Percentiles rank a stretch among this genome's conserved stretches.
These are phyloP conservation scores for Thereuonema tuberculata DNA, from an alignment of 1,140 invertebrate species.

Conservation along the genomic window DNA sequence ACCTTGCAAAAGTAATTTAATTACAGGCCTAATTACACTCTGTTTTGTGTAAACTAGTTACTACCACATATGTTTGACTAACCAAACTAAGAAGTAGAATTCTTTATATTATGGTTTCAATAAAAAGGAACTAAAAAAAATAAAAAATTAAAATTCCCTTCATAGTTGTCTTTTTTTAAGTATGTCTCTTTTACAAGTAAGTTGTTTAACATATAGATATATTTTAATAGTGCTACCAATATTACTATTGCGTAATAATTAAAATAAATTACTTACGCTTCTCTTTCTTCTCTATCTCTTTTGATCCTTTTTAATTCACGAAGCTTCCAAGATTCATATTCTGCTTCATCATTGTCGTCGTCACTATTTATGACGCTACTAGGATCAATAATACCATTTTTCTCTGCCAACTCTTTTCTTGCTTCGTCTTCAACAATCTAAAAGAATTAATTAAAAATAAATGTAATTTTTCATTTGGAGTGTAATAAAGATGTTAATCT, in stretches of 20 bases:
- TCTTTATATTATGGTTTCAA: neutral
- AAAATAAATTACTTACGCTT: slow-evolving; percentile 49
- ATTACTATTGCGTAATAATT: slow-evolving; percentile 11
- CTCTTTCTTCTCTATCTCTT: slow-evolving; percentile 84
- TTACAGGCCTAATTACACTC: too few relatives aligned
- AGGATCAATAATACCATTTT: slow-evolving; percentile 32
- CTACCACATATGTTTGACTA: too few relatives aligned
- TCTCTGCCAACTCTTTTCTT: slow-evolving; percentile 48
- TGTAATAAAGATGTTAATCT: neutral
- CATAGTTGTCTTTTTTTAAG: too few relatives aligned
- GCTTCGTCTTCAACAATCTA: slow-evolving; percentile 79
- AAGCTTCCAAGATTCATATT: slow-evolving; percentile 96
- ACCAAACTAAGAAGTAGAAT: too few relatives aligned
- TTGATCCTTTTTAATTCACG: slow-evolving; percentile 93
- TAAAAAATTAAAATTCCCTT: too few relatives aligned
- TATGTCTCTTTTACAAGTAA: too few relatives aligned
- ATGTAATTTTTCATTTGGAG: too few relatives aligned
- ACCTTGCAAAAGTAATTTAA: too few relatives aligned
- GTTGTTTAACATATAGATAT: too few relatives aligned
- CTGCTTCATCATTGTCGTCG: slow-evolving; percentile 95
- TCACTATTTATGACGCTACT: slow-evolving; percentile 81
- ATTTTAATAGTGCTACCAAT: too few relatives aligned
- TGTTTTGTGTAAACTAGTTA: too few relatives aligned
- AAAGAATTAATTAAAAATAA: slow-evolving; percentile 17
- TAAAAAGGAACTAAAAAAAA: neutral